Evolutionary conservation across 1,140 invertebrate species (phyloP).

Genomic region (Papilio xuthus): DNA sequence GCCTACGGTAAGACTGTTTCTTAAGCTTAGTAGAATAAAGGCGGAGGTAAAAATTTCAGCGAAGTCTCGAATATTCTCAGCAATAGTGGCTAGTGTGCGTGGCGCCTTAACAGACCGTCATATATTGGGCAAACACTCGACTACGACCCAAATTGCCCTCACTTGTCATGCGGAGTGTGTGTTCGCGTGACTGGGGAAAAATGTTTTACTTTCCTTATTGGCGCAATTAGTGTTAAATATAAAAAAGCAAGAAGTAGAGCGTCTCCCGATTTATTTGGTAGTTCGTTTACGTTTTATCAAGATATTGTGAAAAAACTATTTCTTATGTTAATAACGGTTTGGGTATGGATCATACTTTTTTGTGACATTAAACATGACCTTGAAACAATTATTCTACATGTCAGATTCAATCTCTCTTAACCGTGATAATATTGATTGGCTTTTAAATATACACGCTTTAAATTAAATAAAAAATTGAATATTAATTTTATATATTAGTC

Average conservation of each 20-base stretch:
- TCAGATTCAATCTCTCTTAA: too few relatives aligned
- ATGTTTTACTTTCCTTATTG: slow-evolving; percentile 47
- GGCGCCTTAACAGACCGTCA: slow-evolving; percentile 41
- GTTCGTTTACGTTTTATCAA: not conserved
- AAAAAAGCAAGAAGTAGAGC: slow-evolving; percentile 27
- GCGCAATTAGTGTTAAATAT: slow-evolving; percentile 41
- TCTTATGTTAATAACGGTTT: not conserved
- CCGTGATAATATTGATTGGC: too few relatives aligned
- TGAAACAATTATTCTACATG: not conserved
- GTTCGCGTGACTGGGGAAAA: slow-evolving; percentile 53
- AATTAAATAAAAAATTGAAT: too few relatives aligned
- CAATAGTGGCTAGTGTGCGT: slow-evolving; percentile 38
- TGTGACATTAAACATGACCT: too few relatives aligned
- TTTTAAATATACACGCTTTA: too few relatives aligned
- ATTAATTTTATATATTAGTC: not conserved
- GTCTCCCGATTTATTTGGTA: slow-evolving; percentile 32
- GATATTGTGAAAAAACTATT: not conserved
- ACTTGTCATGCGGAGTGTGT: slow-evolving; percentile 59
- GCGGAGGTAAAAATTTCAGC: not conserved
- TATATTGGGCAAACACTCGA: slow-evolving; percentile 60
- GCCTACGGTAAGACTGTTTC: not conserved
- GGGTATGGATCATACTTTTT: not conserved
- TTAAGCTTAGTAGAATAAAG: not conserved
- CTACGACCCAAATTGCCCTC: slow-evolving; percentile 61
- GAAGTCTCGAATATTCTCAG: slow-evolving; percentile 6